Percentiles rank a stretch among this genome's conserved stretches.
Evolutionary conservation across 2,113 vertebrate genomes (phyloP).

Genomic region (Parus major): DNA sequence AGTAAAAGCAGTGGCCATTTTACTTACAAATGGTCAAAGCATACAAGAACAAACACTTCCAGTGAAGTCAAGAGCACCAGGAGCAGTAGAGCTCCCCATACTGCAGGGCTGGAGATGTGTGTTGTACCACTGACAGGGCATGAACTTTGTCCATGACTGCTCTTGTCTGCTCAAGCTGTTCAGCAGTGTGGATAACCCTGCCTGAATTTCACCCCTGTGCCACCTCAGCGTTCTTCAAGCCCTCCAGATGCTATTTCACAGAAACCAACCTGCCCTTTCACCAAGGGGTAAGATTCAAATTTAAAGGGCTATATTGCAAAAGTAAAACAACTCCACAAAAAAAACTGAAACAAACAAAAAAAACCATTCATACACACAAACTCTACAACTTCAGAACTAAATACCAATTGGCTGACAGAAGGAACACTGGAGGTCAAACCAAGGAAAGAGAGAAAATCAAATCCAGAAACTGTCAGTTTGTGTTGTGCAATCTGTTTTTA

Average conservation of each 20-base stretch:
- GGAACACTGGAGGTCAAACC: neutral
- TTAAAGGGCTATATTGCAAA: neutral
- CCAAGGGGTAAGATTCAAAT: neutral
- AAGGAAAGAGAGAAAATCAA: conserved; percentile 50
- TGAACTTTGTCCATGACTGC: fast-evolving
- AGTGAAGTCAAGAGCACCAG: neutral
- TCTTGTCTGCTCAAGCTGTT: neutral
- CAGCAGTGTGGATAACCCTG: neutral
- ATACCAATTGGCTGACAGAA: conserved; percentile 11
- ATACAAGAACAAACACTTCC: neutral
- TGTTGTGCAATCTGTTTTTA: conserved; percentile 7
- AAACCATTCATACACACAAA: neutral
- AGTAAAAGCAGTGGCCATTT: neutral
- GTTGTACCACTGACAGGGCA: fast-evolving
- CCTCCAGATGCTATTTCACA: neutral
- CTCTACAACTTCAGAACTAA: neutral
- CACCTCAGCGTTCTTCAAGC: neutral
- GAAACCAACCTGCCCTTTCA: neutral
- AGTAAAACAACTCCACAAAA: neutral
- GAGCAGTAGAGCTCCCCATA: fast-evolving
- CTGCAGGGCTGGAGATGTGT: neutral
- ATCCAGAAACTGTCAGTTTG: conserved; percentile 38
- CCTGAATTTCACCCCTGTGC: neutral
- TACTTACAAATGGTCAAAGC: neutral
- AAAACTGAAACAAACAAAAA: neutral